A percentile compares a stretch with the other conserved stretches of the same genome.
Evolutionary conservation across 2,113 vertebrate species (phyloP).

Genomic region (Sisor rabdophorus): DNA sequence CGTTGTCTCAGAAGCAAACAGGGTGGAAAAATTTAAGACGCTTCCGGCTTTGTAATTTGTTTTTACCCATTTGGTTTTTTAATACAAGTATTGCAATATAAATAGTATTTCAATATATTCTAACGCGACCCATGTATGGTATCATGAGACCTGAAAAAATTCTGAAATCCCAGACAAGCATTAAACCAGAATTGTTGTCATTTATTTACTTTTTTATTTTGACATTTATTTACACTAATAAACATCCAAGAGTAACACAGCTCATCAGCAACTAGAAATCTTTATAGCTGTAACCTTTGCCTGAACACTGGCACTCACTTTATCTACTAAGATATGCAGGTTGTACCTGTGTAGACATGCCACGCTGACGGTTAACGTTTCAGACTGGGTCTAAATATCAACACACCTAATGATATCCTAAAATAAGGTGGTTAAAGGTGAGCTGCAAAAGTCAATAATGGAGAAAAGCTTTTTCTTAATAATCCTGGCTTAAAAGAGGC

Average conservation of each 20-base stretch:
- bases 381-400: background rate
- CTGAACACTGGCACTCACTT: conserved; percentile 1
- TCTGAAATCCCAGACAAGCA: background rate
- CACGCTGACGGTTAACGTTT: conserved; percentile 5
- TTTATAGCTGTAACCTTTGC: conserved; percentile 34
- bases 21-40: too few relatives aligned
- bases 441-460: background rate
- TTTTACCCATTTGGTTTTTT: too few relatives aligned
- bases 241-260: background rate
- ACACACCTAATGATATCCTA: background rate
- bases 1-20: too few relatives aligned
- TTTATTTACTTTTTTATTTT: background rate
- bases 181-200: background rate
- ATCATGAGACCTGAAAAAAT: too few relatives aligned
- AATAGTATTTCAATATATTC: too few relatives aligned
- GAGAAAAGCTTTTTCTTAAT: background rate
- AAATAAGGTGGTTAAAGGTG: background rate
- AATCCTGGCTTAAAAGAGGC: background rate
- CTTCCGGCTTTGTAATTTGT: too few relatives aligned
- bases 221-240: background rate
- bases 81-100: too few relatives aligned
- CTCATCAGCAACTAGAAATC: background rate
- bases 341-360: background rate
- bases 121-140: too few relatives aligned
- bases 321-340: conserved; percentile 8